These are phyloP conservation scores for Megaleporinus macrocephalus DNA, from an alignment of 2,113 vertebrate genomes.

Conservation along the genomic window DNA sequence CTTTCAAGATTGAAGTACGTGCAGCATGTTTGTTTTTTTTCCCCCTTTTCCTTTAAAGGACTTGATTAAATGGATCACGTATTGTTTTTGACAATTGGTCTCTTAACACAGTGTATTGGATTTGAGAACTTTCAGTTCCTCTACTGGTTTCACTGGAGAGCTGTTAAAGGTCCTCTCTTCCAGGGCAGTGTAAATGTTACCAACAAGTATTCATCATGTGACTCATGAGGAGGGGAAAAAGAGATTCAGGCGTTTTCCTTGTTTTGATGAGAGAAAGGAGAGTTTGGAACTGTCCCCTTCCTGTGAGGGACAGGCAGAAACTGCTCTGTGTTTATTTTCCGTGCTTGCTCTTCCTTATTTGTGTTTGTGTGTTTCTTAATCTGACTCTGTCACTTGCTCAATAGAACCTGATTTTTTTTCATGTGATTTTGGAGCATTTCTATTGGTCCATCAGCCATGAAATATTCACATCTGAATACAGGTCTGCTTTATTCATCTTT, in stretches of 20 bases:
- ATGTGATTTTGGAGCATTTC: too few relatives aligned
- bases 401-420: too few relatives aligned
- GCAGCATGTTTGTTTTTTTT: too few relatives aligned
- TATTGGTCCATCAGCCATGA: too few relatives aligned
- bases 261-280: constrained; percentile 22
- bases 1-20: too few relatives aligned
- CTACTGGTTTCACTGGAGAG: constrained; percentile 23
- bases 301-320: constrained; percentile 21
- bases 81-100: too few relatives aligned
- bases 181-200: neutral
- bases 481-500: too few relatives aligned
- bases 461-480: too few relatives aligned
- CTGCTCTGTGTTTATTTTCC: neutral
- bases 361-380: constrained; percentile 16
- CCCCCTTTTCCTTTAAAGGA: neutral
- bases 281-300: constrained; percentile 15
- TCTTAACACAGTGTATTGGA: neutral
- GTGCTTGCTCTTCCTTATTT: constrained; percentile 30
- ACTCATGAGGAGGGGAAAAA: neutral
- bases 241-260: neutral
- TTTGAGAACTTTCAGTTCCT: constrained; percentile 31
- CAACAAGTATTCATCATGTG: neutral
- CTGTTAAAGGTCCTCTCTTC: neutral
- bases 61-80: too few relatives aligned
- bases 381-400: neutral